These are phyloP conservation scores for Ommatoiulus sabulosus DNA, from an alignment of 2,888 invertebrate genomes.

Conservation along the genomic window DNA sequence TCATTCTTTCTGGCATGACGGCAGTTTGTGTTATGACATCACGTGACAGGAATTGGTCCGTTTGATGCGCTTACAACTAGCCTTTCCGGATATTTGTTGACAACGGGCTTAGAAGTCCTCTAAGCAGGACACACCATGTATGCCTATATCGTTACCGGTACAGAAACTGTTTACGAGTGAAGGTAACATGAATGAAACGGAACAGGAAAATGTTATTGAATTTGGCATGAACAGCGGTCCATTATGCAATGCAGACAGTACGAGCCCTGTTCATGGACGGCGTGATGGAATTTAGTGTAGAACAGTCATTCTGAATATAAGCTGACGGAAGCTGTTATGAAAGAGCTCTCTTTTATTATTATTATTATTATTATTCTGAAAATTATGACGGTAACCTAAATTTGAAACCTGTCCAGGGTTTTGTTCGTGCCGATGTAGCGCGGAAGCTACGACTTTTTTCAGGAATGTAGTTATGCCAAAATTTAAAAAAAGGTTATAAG, in stretches of 20 bases:
- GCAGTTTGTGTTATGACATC: background rate
- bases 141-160: background rate
- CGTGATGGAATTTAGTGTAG: conserved; percentile 29
- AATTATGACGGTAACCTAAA: conserved; percentile 39
- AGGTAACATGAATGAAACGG: conserved; percentile 35
- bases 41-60: conserved; percentile 1
- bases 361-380: conserved; percentile 24
- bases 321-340: conserved; percentile 36
- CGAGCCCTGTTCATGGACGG: background rate
- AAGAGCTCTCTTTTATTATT: background rate
- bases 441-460: conserved; percentile 11
- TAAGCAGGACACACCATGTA: background rate
- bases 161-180: background rate
- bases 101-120: background rate
- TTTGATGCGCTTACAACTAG: background rate
- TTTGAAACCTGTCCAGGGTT: conserved; percentile 2
- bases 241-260: background rate
- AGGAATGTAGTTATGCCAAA: background rate
- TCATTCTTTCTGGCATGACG: background rate
- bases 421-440: background rate
- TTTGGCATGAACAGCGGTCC: background rate
- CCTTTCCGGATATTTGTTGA: background rate
- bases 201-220: conserved; percentile 36
- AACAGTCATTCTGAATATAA: conserved; percentile 5
- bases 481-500: background rate